A percentile compares a stretch with the other conserved stretches of the same genome.
Evolutionary conservation across 2,888 invertebrate genomes (phyloP).

Genomic region (Acronicta alni): DNA sequence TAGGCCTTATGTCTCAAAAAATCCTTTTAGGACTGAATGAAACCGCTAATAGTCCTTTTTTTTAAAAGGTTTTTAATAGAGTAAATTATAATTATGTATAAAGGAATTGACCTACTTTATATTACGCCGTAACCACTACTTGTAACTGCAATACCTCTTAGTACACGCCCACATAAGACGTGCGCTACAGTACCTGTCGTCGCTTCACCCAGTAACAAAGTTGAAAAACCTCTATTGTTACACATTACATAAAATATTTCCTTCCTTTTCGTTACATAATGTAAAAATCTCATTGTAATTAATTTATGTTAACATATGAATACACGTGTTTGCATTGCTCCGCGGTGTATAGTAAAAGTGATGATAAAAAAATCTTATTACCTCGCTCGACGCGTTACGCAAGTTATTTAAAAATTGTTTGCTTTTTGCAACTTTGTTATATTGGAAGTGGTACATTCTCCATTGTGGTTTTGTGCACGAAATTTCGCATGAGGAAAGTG

Average conservation of each 20-base stretch:
- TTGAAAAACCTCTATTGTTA: constrained; percentile 2
- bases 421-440: not conserved
- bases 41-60: too few species aligned
- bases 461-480: not conserved
- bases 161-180: not conserved
- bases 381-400: too few species aligned
- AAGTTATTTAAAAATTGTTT: too few species aligned
- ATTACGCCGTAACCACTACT: not conserved
- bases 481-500: not conserved
- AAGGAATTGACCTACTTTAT: too few species aligned
- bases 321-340: constrained; percentile 1
- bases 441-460: not conserved
- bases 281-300: not conserved
- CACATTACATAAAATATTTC: constrained; percentile 1
- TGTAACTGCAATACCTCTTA: not conserved
- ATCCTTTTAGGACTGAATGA: too few species aligned
- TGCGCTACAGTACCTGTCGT: not conserved
- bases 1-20: too few species aligned
- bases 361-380: not conserved
- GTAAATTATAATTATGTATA: too few species aligned
- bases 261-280: constrained; percentile 1
- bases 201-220: not conserved
- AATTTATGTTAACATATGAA: constrained; percentile 1
- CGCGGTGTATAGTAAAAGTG: not conserved
- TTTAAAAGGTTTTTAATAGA: too few species aligned